These are phyloP conservation scores for Girardinichthys multiradiatus DNA, from an alignment of 2,113 vertebrate species.

Conservation along the genomic window DNA sequence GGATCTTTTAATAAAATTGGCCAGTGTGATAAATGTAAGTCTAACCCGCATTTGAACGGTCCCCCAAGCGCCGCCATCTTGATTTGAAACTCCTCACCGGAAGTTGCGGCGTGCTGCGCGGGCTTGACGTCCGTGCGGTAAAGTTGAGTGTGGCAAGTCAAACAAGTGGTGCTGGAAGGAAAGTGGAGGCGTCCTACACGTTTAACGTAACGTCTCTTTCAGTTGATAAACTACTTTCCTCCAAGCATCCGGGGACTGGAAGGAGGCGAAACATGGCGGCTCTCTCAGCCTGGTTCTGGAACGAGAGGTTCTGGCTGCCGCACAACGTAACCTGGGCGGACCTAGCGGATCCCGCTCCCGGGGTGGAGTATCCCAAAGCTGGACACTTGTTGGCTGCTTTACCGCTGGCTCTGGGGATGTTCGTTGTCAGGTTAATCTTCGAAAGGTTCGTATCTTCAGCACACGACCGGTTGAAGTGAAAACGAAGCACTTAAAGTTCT, in stretches of 20 bases:
- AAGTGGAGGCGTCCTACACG: background rate
- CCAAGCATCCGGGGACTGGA: background rate
- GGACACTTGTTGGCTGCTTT: conserved; percentile 86
- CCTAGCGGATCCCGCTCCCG: conserved; percentile 83
- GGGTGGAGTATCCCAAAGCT: conserved; percentile 85
- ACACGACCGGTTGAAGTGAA: background rate
- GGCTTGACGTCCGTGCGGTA: background rate
- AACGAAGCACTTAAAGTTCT: background rate
- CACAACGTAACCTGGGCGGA: conserved; percentile 96
- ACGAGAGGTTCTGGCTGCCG: conserved; percentile 94
- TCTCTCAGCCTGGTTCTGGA: conserved; percentile 94
- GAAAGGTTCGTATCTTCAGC: conserved; percentile 83
- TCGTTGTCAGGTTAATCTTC: conserved; percentile 88
- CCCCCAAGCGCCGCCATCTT: background rate
- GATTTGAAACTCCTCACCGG: conserved; percentile 4
- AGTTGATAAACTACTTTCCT: background rate
- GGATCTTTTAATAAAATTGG: no score
- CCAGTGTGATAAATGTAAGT: no score
- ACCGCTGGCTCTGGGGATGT: conserved; percentile 88
- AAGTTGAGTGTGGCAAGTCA: conserved; percentile 43
- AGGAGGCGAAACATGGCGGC: conserved; percentile 77
- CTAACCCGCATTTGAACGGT: background rate
- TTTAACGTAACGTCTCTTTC: conserved; percentile 7
- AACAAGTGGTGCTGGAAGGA: conserved; percentile 2
- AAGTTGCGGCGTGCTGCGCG: accelerated